Conservation (phyloP, 2,888 invertebrate genomes). For the Phortica magna region DNA sequence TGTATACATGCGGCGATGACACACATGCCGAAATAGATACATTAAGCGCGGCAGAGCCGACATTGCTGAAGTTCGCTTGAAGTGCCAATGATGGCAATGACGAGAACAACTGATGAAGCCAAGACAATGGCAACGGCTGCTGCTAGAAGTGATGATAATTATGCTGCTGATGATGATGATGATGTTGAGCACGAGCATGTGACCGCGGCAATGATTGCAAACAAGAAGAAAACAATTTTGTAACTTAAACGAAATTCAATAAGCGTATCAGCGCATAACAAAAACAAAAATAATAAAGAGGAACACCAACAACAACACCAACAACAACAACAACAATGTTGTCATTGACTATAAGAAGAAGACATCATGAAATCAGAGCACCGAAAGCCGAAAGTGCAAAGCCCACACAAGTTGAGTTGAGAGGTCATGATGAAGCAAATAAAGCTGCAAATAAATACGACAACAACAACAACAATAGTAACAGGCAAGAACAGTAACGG, state of each 20-base stretch:
- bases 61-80: constrained; percentile 60
- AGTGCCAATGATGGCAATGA: constrained; percentile 50
- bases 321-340: no score
- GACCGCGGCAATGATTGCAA: background rate
- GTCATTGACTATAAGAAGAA: no score
- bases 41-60: constrained; percentile 64
- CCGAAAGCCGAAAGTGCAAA: background rate
- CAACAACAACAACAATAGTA: background rate
- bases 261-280: constrained; percentile 37
- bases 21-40: constrained; percentile 52
- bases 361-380: no score
- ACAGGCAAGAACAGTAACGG: background rate
- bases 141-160: constrained; percentile 35
- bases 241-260: constrained; percentile 62
- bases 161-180: constrained; percentile 3
- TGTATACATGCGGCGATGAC: no score
- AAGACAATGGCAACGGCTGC: constrained; percentile 32
- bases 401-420: background rate
- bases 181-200: background rate
- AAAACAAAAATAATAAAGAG: no score
- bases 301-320: background rate
- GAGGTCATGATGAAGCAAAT: background rate
- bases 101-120: constrained; percentile 21
- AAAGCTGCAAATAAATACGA: background rate
- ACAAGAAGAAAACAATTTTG: constrained; percentile 12